A percentile compares a stretch with the other conserved stretches of the same genome.
These are phyloP conservation scores for Catostylus mosaicus DNA, from an alignment of 30 jellyfish, hydroid and myxozoan genomes.

Conservation along the genomic window DNA sequence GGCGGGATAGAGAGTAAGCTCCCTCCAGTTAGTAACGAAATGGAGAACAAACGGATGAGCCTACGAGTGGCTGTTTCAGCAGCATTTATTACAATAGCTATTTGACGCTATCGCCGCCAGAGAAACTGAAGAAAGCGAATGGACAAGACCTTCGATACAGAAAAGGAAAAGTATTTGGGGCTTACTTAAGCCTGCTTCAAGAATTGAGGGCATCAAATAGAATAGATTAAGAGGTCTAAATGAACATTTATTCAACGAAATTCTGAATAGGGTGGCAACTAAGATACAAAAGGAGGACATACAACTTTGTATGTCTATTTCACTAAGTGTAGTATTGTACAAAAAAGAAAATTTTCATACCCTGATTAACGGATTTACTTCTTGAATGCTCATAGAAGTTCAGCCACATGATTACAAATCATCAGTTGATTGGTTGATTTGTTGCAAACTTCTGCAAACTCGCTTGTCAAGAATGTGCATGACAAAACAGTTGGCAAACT, in stretches of 20 bases:
- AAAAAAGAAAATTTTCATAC: too few relatives aligned
- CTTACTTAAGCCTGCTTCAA: neutral
- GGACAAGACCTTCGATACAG: neutral
- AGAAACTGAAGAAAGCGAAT: neutral
- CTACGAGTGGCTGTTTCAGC: neutral
- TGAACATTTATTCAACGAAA: too few relatives aligned
- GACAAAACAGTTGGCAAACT: conserved; percentile 24
- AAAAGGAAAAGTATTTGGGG: neutral
- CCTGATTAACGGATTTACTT: too few relatives aligned
- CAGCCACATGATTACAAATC: neutral
- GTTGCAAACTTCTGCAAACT: conserved; percentile 34
- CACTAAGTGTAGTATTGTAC: too few relatives aligned
- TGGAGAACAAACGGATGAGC: neutral
- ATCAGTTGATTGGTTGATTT: conserved; percentile 28
- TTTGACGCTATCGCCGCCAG: neutral
- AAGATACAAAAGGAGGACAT: too few relatives aligned
- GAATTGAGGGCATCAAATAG: neutral
- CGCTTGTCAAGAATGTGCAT: conserved; percentile 26
- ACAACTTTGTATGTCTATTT: too few relatives aligned
- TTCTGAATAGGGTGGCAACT: too few relatives aligned
- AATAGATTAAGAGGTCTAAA: neutral
- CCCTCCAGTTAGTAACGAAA: neutral
- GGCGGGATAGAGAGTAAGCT: neutral
- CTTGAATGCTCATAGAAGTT: too few relatives aligned
- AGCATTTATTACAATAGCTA: neutral